These are phyloP conservation scores for Anarhynchus alexandrinus DNA, from an alignment of 2,113 vertebrate species.

Conservation along the genomic window DNA sequence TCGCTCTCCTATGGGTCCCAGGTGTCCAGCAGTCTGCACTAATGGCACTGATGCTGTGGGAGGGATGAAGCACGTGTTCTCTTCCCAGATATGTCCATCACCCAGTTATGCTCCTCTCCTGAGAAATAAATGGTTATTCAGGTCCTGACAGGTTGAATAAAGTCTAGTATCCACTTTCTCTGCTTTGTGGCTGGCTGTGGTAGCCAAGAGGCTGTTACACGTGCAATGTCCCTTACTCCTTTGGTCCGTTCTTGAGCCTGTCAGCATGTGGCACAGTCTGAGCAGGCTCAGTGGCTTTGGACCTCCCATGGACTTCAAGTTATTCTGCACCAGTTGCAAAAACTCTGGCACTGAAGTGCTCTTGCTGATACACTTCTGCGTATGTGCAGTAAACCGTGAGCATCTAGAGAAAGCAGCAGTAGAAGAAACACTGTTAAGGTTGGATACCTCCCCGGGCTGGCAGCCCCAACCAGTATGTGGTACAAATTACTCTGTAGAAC, in stretches of 20 bases:
- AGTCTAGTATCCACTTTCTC: neutral
- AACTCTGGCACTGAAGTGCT: neutral
- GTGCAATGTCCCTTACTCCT: neutral
- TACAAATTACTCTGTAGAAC: neutral
- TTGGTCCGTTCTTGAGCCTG: neutral
- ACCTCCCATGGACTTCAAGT: neutral
- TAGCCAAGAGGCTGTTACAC: neutral
- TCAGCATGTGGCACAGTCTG: neutral
- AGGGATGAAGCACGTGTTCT: neutral
- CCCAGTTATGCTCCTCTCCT: neutral
- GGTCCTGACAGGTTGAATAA: neutral
- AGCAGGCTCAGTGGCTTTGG: neutral
- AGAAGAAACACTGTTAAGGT: neutral
- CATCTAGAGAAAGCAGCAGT: neutral
- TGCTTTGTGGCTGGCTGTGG: neutral
- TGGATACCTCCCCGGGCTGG: neutral
- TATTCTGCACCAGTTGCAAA: neutral
- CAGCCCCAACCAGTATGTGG: neutral
- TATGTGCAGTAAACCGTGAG: rapidly evolving
- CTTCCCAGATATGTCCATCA: neutral
- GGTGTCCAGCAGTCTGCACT: neutral
- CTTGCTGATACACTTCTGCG: neutral
- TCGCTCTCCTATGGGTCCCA: rapidly evolving
- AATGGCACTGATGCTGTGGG: neutral
- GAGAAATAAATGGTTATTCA: neutral